A percentile compares a stretch with the other conserved stretches of the same genome.
phyloP scores from a whole-genome alignment of 2,888 invertebrate species.

The Cataglyphis livida region DNA sequence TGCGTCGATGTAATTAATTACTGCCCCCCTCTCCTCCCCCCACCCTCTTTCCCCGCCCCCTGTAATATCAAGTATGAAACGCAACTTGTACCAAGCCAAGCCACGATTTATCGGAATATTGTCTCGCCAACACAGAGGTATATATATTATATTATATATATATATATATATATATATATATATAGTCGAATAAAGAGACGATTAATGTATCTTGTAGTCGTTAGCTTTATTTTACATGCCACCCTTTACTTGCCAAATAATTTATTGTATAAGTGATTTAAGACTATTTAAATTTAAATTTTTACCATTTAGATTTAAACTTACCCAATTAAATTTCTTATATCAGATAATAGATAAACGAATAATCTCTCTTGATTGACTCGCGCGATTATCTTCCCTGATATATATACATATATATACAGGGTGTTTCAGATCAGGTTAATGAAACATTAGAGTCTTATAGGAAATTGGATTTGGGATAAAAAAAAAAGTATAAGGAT shows the following conservation, averaged over 20 bases:
- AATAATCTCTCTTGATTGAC: neutral
- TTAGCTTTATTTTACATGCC: constrained; percentile 36
- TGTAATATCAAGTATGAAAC: constrained; percentile 12
- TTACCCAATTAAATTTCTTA: neutral
- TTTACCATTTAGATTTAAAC: too few species aligned
- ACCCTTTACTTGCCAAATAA: neutral
- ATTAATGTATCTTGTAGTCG: constrained; percentile 68
- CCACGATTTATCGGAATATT: constrained; percentile 66
- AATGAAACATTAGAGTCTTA: too few species aligned
- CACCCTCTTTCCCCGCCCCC: neutral
- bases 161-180: constrained; percentile 51
- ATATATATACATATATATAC: neutral
- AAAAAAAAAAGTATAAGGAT: too few species aligned
- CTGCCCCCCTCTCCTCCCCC: constrained; percentile 39
- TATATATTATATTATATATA: constrained; percentile 53
- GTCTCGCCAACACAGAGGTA: constrained; percentile 68
- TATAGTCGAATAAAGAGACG: constrained; percentile 73
- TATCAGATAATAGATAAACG: neutral
- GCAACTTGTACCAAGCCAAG: constrained; percentile 72
- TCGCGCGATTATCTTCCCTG: neutral
- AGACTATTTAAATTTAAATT: neutral
- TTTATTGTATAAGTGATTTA: neutral
- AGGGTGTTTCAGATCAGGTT: too few species aligned
- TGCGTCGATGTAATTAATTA: constrained; percentile 75
- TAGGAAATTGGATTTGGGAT: too few species aligned